Evolutionary conservation across 2,888 invertebrate species (phyloP).

Genomic region (Dicyrtomina minuta): DNA sequence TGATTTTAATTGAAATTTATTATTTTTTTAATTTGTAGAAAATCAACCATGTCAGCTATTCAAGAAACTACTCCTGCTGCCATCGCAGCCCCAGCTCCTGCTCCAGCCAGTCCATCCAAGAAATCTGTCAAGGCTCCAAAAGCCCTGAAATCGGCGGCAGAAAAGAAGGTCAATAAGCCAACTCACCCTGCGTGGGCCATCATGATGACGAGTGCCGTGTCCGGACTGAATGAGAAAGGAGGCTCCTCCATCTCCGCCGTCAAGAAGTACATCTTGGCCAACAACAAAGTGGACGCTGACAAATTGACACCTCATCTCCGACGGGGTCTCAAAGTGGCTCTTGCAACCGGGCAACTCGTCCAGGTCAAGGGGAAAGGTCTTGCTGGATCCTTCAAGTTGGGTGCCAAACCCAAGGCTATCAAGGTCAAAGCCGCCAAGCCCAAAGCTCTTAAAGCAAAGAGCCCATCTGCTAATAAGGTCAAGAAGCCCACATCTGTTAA

Average conservation of each 20-base stretch:
- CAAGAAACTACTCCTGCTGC: too few relatives aligned
- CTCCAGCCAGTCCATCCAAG: slow-evolving; percentile 4
- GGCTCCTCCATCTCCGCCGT: slow-evolving; percentile 46
- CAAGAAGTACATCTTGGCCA: slow-evolving; percentile 48
- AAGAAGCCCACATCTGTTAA: too few relatives aligned
- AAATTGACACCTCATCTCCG: slow-evolving; percentile 38
- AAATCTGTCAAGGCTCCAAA: background rate
- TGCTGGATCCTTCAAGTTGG: slow-evolving; percentile 42
- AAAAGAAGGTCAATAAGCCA: slow-evolving; percentile 19
- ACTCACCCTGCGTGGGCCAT: slow-evolving; percentile 43
- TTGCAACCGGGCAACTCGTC: slow-evolving; percentile 34
- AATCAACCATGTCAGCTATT: too few relatives aligned
- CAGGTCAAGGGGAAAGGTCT: slow-evolving; percentile 50
- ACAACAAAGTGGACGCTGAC: slow-evolving; percentile 45
- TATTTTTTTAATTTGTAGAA: too few relatives aligned
- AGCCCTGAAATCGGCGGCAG: slow-evolving; percentile 5
- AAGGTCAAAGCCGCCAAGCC: slow-evolving; percentile 32
- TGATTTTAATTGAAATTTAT: too few relatives aligned
- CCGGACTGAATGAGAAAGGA: slow-evolving; percentile 44
- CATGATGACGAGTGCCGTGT: slow-evolving; percentile 44
- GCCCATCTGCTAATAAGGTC: background rate
- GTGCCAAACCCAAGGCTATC: slow-evolving; percentile 32
- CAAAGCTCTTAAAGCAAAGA: slow-evolving; percentile 11
- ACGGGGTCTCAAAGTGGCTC: slow-evolving; percentile 41
- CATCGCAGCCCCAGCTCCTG: slow-evolving; percentile 18